Conservation (phyloP, 2,797 vertebrate species). For the Leptoclinus maculatus region DNA sequence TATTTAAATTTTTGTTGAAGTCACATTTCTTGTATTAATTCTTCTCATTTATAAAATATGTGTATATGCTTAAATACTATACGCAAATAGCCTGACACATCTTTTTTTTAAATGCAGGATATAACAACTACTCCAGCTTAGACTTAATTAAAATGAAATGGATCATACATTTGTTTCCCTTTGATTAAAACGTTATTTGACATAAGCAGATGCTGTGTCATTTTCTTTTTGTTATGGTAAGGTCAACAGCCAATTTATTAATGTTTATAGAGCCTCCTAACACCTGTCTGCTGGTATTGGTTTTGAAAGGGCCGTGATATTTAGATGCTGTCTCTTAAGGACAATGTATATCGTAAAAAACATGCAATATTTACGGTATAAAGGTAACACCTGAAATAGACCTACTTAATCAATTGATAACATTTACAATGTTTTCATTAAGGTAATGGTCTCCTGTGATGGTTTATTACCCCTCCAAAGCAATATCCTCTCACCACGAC, state of each 20-base stretch:
- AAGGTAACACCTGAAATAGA: slow-evolving; percentile 61
- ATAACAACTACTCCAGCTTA: background rate
- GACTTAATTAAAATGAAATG: background rate
- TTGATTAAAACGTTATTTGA: background rate
- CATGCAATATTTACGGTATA: slow-evolving; percentile 35
- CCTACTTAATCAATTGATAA: slow-evolving; percentile 74
- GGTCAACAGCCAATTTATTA: background rate
- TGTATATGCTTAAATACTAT: no score
- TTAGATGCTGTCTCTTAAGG: slow-evolving; percentile 33
- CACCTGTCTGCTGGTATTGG: background rate
- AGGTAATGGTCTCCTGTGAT: slow-evolving; percentile 78
- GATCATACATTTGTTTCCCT: background rate
- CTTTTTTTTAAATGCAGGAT: background rate
- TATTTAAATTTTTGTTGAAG: background rate
- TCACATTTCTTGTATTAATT: background rate
- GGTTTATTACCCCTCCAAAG: slow-evolving; percentile 77
- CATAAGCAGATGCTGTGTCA: background rate
- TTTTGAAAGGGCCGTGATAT: slow-evolving; percentile 27
- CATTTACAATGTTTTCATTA: slow-evolving; percentile 84
- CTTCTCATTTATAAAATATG: background rate
- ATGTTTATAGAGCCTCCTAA: background rate
- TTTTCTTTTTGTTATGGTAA: background rate
- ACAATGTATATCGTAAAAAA: slow-evolving; percentile 47
- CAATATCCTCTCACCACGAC: slow-evolving; percentile 73
- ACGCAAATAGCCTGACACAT: background rate